phyloP scores from a whole-genome alignment of 1,140 invertebrate species.

The Papilio polytes region DNA sequence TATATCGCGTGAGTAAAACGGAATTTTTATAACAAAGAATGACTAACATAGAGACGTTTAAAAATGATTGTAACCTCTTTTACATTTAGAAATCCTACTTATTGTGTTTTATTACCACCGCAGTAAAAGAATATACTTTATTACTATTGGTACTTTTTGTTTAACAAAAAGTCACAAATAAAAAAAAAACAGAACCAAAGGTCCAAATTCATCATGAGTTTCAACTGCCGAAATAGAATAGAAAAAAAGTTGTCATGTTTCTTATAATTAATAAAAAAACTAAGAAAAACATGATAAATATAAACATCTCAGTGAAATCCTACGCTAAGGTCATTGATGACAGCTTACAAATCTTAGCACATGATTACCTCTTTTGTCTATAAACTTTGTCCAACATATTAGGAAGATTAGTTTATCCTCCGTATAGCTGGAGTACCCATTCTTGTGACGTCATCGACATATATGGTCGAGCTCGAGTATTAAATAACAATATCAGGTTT shows the following conservation, averaged over 20 bases:
- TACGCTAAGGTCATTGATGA: no score
- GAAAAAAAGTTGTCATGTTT: no score
- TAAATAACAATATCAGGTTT: slow-evolving; percentile 28
- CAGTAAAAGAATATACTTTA: background rate
- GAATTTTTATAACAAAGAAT: background rate
- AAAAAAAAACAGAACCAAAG: no score
- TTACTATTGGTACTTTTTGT: no score
- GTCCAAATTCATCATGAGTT: no score
- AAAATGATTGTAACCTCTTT: background rate
- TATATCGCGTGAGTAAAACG: background rate
- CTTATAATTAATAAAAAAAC: no score
- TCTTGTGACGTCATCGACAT: slow-evolving; percentile 14
- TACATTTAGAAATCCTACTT: background rate
- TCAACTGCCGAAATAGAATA: no score
- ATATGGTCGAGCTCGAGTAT: background rate
- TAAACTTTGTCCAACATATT: background rate
- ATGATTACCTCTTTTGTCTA: background rate
- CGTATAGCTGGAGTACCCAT: background rate
- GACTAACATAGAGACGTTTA: background rate
- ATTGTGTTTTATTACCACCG: background rate
- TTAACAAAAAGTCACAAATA: no score
- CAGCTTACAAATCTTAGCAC: no score
- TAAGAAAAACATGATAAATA: no score
- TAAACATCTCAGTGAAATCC: no score
- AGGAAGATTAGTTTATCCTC: background rate